Evolutionary conservation across 2,797 vertebrate genomes (phyloP), one percentile per base, ranked within the genome.

Genomic region (Lepilemur ruficaudatus): DNA sequence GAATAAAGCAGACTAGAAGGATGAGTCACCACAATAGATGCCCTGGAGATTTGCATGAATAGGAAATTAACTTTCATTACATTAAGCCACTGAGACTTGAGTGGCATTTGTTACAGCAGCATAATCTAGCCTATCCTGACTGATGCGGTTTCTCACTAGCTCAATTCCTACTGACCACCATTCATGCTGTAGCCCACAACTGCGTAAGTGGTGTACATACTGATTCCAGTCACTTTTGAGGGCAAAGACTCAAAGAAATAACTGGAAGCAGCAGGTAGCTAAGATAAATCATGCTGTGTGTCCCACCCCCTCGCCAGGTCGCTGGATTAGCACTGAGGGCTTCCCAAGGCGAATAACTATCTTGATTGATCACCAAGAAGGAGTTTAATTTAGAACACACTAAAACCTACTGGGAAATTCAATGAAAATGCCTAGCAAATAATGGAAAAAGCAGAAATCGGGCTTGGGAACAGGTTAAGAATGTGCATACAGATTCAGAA

Each of bases 391-490:
- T 87, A 94, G 55, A 84, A 67, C 63, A 92, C 67, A 78, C 2
- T 50, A 28, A 61, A 93, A 38, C 23, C 50, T 50, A 46, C 48
- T 52, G 46, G 69, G 18, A 94, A 93, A 92, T 59, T 75, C 23
- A 35, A 28, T 69, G 28, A 35, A 94, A 96, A 95, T 81, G 11
- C 35, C 80, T 43, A 75, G 13, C 23, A 76, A 83, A n/a, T n/a
- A 78, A 89, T 30, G 46, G 82, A 80, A 93, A 88, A 85, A 82
- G 22, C 28, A 97, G 91, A 79, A 79, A 76, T 25, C 7, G 50
- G 48, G 65, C 35, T 93, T 75, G n/a, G 43, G 50, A 96, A 89
- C 18, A 23, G 20, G 57, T 63, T 43, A 88, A 91, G 22, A 48
- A 83, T 63, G 32, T n/a, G 41, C n/a, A 8, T 57, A 52, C 43